phyloP scores from a whole-genome alignment of 2,113 vertebrate species.

The Notechis scutatus region DNA sequence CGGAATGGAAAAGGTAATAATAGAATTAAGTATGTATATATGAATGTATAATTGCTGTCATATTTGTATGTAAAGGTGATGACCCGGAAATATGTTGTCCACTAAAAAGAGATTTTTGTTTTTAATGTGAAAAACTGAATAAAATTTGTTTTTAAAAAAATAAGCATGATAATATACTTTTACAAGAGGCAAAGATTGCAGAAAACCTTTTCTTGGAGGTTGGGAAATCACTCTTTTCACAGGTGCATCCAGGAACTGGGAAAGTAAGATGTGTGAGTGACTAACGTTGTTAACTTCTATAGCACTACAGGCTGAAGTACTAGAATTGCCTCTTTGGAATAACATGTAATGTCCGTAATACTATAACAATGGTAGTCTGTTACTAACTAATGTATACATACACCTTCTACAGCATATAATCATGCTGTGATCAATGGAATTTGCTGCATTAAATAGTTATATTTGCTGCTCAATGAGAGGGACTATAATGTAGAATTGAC shows the following conservation, averaged over 20 bases:
- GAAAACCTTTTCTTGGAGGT: neutral
- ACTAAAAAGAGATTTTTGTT: no score
- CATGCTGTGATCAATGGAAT: neutral
- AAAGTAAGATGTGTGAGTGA: neutral
- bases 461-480: neutral
- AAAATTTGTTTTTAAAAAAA: no score
- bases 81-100: no score
- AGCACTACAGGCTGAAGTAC: neutral
- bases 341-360: neutral
- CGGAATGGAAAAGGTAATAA: no score
- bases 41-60: no score
- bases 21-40: no score
- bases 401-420: neutral
- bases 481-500: neutral
- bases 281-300: neutral
- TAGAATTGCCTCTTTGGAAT: neutral
- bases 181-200: neutral
- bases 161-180: neutral
- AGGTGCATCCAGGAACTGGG: neutral
- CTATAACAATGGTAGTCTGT: neutral
- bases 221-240: neutral
- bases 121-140: no score
- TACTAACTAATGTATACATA: neutral
- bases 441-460: neutral
- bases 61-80: no score